Conservation (phyloP, 2,113 vertebrate species). For the Scatophagus argus region DNA sequence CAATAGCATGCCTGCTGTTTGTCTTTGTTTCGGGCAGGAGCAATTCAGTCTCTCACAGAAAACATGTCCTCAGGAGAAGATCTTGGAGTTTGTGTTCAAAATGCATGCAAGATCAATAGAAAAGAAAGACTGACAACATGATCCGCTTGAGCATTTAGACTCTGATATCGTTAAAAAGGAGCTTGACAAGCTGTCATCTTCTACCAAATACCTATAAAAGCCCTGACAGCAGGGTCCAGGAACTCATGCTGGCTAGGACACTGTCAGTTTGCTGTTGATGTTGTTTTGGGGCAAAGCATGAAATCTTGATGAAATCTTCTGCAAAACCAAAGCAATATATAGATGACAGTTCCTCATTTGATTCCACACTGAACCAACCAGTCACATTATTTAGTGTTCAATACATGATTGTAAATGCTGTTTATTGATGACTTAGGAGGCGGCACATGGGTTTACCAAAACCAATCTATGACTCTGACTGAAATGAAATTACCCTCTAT, state of each 20-base stretch:
- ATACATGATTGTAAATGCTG: slow-evolving; percentile 4
- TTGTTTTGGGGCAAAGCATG: slow-evolving; percentile 30
- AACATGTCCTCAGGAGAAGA: slow-evolving; percentile 27
- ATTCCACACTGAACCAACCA: slow-evolving; percentile 7
- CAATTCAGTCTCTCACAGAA: slow-evolving; percentile 49
- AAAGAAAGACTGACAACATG: slow-evolving; percentile 18
- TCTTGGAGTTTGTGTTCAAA: not conserved
- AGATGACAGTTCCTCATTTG: not conserved
- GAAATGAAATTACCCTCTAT: not conserved
- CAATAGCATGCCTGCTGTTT: slow-evolving; percentile 21
- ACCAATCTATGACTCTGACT: slow-evolving; percentile 4
- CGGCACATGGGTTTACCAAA: not conserved
- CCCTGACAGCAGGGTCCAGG: slow-evolving; percentile 45
- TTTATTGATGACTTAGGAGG: slow-evolving; percentile 23
- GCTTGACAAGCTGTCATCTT: slow-evolving; percentile 55
- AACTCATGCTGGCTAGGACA: slow-evolving; percentile 20
- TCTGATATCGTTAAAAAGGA: slow-evolving; percentile 44
- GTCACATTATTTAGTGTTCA: slow-evolving; percentile 17
- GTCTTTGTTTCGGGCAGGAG: slow-evolving; percentile 39
- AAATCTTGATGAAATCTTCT: slow-evolving; percentile 27
- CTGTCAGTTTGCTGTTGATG: slow-evolving; percentile 20
- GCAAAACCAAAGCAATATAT: slow-evolving; percentile 20
- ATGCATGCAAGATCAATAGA: slow-evolving; percentile 16
- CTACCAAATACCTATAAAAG: slow-evolving; percentile 52
- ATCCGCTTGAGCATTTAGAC: slow-evolving; percentile 38